Conservation (phyloP, 2,797 vertebrate species). For the Microctenopoma steveboyesi region DNA sequence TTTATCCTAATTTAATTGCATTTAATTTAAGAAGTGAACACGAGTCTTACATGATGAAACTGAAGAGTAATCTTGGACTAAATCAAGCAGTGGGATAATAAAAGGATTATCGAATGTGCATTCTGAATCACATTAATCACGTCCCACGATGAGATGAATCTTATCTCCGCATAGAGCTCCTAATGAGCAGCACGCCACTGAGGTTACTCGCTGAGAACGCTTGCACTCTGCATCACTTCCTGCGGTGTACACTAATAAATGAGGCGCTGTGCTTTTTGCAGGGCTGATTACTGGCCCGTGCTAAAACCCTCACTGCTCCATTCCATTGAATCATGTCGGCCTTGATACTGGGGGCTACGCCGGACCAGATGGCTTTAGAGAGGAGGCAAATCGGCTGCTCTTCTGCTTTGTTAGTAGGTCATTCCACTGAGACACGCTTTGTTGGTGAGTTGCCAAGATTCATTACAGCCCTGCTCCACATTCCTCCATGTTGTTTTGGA, state of each 20-base stretch:
- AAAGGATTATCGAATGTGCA: conserved; percentile 18
- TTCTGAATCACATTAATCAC: conserved; percentile 34
- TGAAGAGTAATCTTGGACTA: conserved; percentile 6
- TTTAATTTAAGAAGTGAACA: not conserved
- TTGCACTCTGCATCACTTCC: conserved; percentile 46
- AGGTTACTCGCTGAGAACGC: conserved; percentile 26
- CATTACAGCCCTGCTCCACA: conserved; percentile 55
- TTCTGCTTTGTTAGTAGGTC: conserved; percentile 60
- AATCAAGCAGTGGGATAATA: conserved; percentile 9
- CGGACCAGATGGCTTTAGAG: conserved; percentile 24
- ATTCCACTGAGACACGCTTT: conserved; percentile 45
- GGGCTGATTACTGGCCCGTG: conserved; percentile 43
- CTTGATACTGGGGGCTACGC: conserved; percentile 30
- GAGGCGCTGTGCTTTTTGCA: conserved; percentile 42
- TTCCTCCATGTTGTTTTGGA: conserved; percentile 41
- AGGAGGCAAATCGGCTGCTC: conserved; percentile 44
- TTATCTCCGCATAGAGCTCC: not conserved
- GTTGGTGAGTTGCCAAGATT: conserved; percentile 52
- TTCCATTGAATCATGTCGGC: conserved; percentile 47
- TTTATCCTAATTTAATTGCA: not conserved
- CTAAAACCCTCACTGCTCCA: conserved; percentile 56
- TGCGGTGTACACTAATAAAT: conserved; percentile 60
- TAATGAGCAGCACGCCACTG: conserved; percentile 42
- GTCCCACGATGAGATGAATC: conserved; percentile 3
- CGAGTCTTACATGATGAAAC: not conserved